phyloP scores from a whole-genome alignment of 2,113 vertebrate species.

The Piprites chloris region DNA sequence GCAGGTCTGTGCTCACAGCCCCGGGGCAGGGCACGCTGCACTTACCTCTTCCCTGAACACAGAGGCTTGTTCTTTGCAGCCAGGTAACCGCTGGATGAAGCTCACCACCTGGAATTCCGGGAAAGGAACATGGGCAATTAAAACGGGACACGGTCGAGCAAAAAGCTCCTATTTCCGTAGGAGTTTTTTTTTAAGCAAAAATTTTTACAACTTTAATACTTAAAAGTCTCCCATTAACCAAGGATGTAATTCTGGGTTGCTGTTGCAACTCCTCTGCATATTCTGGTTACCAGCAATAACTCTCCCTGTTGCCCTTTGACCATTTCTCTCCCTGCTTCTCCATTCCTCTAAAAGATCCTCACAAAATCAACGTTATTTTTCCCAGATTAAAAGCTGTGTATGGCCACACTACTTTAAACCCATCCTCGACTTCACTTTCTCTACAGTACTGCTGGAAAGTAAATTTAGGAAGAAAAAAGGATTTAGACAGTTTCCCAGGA shows the following conservation, averaged over 20 bases:
- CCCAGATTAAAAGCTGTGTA: background rate
- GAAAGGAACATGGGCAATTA: background rate
- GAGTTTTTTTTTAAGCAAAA: background rate
- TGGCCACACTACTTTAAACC: background rate
- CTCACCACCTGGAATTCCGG: slow-evolving; percentile 74
- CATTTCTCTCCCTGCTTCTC: background rate
- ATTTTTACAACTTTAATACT: background rate
- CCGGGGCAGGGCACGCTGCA: background rate
- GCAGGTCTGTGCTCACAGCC: background rate
- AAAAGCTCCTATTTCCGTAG: background rate
- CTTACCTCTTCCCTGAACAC: slow-evolving; percentile 89
- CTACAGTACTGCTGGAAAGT: background rate
- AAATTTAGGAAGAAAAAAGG: background rate
- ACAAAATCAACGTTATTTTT: background rate
- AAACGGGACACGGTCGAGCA: background rate
- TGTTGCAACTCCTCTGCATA: background rate
- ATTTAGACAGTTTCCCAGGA: background rate
- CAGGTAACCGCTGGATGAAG: slow-evolving; percentile 86
- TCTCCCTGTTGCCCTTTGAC: background rate
- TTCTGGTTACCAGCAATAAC: background rate
- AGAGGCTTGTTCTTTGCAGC: slow-evolving; percentile 85
- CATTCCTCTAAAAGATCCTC: background rate
- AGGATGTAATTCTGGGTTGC: background rate
- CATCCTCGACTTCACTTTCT: background rate
- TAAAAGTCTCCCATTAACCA: background rate